Conservation (phyloP, 2,888 invertebrate species). For the Bombylius discolor region DNA sequence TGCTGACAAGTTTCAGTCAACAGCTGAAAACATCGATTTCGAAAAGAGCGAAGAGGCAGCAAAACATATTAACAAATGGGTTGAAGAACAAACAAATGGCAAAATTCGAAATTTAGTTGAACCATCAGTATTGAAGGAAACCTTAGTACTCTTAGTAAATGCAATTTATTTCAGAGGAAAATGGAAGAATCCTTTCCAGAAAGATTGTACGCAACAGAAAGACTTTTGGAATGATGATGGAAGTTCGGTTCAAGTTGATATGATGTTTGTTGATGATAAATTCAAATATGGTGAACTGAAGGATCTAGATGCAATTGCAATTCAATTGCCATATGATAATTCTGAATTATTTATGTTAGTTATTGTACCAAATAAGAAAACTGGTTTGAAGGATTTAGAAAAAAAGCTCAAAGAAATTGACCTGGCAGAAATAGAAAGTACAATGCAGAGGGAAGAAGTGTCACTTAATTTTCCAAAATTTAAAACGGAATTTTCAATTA, state of each 20-base stretch:
- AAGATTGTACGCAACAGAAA: slow-evolving; percentile 41
- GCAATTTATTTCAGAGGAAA: slow-evolving; percentile 76
- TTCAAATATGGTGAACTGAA: slow-evolving; percentile 39
- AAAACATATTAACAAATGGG: slow-evolving; percentile 66
- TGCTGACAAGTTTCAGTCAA: slow-evolving; percentile 48
- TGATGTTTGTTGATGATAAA: slow-evolving; percentile 50
- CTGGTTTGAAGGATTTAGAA: slow-evolving; percentile 51
- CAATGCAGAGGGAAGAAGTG: slow-evolving; percentile 39
- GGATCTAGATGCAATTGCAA: slow-evolving; percentile 42
- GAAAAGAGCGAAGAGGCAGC: slow-evolving; percentile 37
- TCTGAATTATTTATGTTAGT: slow-evolving; percentile 60
- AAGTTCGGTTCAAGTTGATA: slow-evolving; percentile 45
- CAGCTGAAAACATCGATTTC: slow-evolving; percentile 54
- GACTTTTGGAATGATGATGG: slow-evolving; percentile 50
- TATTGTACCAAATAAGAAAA: slow-evolving; percentile 53
- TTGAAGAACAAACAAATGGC: slow-evolving; percentile 60
- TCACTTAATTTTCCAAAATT: slow-evolving; percentile 63
- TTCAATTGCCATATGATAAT: slow-evolving; percentile 60
- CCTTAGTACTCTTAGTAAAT: slow-evolving; percentile 62
- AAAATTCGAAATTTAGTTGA: slow-evolving; percentile 66
- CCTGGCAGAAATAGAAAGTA: slow-evolving; percentile 39
- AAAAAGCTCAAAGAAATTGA: slow-evolving; percentile 44
- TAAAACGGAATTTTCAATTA: slow-evolving; percentile 60
- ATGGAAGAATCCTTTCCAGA: slow-evolving; percentile 57
- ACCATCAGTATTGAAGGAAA: slow-evolving; percentile 41